Evolutionary conservation across 2,797 vertebrate species (phyloP), one percentile per base, ranked within the genome.

Genomic region (Bradypodion ventrale): DNA sequence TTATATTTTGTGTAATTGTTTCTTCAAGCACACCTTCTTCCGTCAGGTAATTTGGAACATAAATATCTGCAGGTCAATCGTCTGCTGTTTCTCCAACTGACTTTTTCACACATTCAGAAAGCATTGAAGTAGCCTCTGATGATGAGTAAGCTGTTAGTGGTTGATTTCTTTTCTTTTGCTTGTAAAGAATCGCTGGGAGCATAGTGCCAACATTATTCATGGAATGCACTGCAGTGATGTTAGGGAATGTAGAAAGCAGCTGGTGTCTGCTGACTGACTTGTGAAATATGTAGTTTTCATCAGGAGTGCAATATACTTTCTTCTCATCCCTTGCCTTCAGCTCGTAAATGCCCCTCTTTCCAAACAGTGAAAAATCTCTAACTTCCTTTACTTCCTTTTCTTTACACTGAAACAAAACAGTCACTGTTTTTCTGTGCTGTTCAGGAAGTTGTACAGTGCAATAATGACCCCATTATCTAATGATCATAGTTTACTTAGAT

Each of bases 371-470:
- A 87, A 90, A 8, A 21, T 1, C 16, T 66, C 10, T 81, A 52
- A 74, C 44, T 70, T 83, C 85, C 27, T 87, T 27, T 63, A 65
- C 83, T 89, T 91, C 65, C 10, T 91, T 89, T 89, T 87, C 83
- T 88, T 88, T 82, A 80, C 79, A 44, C 84, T 87, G 78, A 80
- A 93, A 94, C 92, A 91, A 92, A 92, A 92, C 91, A 86, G 87
- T 91, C 91, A 93, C 85, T 93, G 78, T 92, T 95, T 93, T 94
- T 93, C 88, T 91, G 87, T 89, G 90, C 89, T 86, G 92, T 96
- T 95, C 95, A 96, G 96, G 96, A 97, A 96, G 95, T 96, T 77
- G 63, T 96, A 92, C 87, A 92, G 90, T 91, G 92, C 92, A 91
- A 93, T 95, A 96, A 95, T 94, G 94, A 91, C 91, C 83, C 88